phyloP scores from a whole-genome alignment of 2,797 vertebrate species.

The Galagoides demidoff region DNA sequence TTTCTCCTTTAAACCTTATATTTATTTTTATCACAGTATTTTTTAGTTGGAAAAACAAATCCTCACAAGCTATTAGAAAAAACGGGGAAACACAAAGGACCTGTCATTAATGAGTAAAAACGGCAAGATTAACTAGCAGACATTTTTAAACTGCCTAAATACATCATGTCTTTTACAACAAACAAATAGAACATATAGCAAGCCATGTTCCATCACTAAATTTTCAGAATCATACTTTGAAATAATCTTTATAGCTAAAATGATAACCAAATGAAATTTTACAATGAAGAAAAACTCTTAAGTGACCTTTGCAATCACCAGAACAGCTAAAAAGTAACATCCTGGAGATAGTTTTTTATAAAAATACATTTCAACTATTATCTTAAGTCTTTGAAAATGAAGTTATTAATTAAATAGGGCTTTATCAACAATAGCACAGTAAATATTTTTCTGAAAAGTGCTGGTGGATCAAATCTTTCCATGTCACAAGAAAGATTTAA shows the following conservation, averaged over 20 bases:
- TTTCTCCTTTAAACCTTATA: constrained; percentile 35
- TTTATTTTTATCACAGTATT: constrained; percentile 4
- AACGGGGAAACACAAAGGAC: not conserved
- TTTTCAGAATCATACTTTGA: constrained; percentile 40
- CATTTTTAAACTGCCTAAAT: constrained; percentile 1
- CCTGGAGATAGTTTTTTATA: not conserved
- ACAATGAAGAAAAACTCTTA: constrained; percentile 41
- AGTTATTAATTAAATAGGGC: constrained; percentile 30
- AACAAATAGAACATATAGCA: not conserved
- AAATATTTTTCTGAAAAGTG: constrained; percentile 33
- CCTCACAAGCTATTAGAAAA: constrained; percentile 33
- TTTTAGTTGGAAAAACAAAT: constrained; percentile 34
- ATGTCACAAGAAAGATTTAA: constrained; percentile 34
- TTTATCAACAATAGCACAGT: constrained; percentile 39
- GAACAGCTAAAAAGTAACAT: constrained; percentile 33
- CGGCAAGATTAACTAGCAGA: not conserved
- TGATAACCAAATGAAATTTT: constrained; percentile 28
- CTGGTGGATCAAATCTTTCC: not conserved
- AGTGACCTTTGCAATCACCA: not conserved
- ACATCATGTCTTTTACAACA: constrained; percentile 17
- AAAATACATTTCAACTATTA: constrained; percentile 57
- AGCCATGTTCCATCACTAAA: constrained; percentile 6
- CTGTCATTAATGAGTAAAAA: constrained; percentile 16
- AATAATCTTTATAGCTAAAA: constrained; percentile 30
- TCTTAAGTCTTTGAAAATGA: constrained; percentile 15